A percentile compares a stretch with the other conserved stretches of the same genome.
These are phyloP conservation scores for Sebastes oblongus DNA, from an alignment of 2,797 vertebrate species.

Conservation along the genomic window DNA sequence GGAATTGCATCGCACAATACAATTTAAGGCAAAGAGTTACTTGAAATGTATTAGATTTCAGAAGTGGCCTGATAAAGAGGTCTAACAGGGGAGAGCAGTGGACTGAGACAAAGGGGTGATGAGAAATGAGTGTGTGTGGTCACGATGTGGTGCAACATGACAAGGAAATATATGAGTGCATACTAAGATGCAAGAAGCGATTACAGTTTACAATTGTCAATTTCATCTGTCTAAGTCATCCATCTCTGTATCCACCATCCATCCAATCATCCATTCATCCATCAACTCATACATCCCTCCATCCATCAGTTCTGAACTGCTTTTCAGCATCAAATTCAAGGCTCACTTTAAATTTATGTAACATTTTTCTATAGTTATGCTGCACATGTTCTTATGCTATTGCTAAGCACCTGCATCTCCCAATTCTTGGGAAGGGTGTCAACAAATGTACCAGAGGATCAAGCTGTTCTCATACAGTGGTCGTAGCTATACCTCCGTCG, in stretches of 20 bases:
- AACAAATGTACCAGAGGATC: neutral
- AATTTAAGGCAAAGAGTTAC: neutral
- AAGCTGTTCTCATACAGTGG: no score
- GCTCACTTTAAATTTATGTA: neutral
- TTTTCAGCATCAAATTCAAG: neutral
- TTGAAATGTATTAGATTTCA: constrained; percentile 22
- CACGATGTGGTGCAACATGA: constrained; percentile 1
- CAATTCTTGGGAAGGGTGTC: neutral
- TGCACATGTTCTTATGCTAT: neutral
- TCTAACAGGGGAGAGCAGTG: neutral
- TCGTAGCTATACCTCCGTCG: no score
- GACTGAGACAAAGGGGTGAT: neutral
- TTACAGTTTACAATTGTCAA: constrained; percentile 1
- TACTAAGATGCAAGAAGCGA: neutral
- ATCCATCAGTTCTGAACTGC: neutral
- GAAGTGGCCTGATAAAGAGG: constrained; percentile 3
- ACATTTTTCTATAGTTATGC: neutral
- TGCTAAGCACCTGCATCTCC: neutral
- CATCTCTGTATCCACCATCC: neutral
- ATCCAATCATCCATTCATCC: neutral
- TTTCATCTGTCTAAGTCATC: constrained; percentile 4
- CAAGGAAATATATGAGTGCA: constrained; percentile 5
- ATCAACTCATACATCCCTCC: neutral
- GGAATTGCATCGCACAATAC: constrained; percentile 12
- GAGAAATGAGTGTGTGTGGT: neutral